These are phyloP conservation scores for Chaetodon auriga DNA, from an alignment of 2,113 vertebrate species.

Conservation along the genomic window DNA sequence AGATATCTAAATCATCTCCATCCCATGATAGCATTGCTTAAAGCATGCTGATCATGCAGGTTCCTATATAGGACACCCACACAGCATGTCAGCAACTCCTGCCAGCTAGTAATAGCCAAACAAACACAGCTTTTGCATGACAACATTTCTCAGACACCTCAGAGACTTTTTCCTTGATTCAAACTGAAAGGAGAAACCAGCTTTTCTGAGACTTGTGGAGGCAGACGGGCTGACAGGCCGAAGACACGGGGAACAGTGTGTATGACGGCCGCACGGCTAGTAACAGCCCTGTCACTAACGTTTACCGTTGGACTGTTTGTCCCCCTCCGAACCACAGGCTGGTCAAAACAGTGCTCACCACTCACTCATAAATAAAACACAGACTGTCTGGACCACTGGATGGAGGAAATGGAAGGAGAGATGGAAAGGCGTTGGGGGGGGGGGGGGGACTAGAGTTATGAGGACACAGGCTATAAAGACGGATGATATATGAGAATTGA, in stretches of 20 bases:
- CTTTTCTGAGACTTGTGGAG: slow-evolving; percentile 58
- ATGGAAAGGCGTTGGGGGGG: neutral
- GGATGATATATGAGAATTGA: slow-evolving; percentile 25
- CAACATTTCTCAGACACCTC: slow-evolving; percentile 46
- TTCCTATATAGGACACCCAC: slow-evolving; percentile 66
- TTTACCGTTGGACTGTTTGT: slow-evolving; percentile 52
- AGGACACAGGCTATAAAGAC: slow-evolving; percentile 13
- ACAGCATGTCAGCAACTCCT: slow-evolving; percentile 61
- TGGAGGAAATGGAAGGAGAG: neutral
- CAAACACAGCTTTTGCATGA: slow-evolving; percentile 43
- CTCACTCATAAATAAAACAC: slow-evolving; percentile 58
- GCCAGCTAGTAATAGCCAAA: slow-evolving; percentile 29
- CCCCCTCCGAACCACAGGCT: slow-evolving; percentile 27
- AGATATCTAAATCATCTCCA: slow-evolving; percentile 66
- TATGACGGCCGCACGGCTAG: neutral
- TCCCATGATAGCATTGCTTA: slow-evolving; percentile 54
- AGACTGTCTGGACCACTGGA: slow-evolving; percentile 33
- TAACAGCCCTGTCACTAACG: slow-evolving; percentile 53
- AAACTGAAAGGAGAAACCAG: slow-evolving; percentile 44
- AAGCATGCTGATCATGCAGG: slow-evolving; percentile 67
- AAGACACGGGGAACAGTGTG: neutral
- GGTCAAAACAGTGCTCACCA: slow-evolving; percentile 35
- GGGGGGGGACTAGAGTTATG: neutral
- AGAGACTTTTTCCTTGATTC: slow-evolving; percentile 37
- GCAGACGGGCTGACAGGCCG: slow-evolving; percentile 6